Evolutionary conservation across 1,140 invertebrate species (phyloP).

Genomic region (Tetramorium parvispinum): DNA sequence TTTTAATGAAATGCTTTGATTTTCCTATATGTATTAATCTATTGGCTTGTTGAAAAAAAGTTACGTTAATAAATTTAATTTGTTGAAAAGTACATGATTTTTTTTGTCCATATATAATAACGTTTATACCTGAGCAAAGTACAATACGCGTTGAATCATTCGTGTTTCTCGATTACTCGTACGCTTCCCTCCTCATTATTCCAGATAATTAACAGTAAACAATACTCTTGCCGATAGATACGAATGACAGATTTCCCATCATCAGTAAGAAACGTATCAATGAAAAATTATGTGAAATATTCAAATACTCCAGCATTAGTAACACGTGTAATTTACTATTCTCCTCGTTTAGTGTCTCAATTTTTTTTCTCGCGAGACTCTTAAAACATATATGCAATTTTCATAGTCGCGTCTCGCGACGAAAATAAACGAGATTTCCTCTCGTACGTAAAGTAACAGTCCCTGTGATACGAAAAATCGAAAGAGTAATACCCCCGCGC

Average conservation of each 20-base stretch:
- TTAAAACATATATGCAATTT: neutral
- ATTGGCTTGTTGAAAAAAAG: too few species aligned
- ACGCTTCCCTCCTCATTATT: neutral
- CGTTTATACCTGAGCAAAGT: neutral
- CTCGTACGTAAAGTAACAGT: neutral
- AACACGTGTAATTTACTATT: neutral
- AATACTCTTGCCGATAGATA: constrained; percentile 7
- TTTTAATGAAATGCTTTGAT: too few species aligned
- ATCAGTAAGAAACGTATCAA: neutral
- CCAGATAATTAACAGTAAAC: neutral
- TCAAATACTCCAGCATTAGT: neutral
- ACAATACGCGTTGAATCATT: neutral
- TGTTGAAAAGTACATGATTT: too few species aligned
- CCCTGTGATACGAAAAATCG: constrained; percentile 46
- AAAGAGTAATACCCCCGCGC: constrained; percentile 60
- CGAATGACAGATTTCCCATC: neutral
- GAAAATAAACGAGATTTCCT: neutral
- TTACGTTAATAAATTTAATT: too few species aligned
- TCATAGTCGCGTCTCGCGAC: neutral
- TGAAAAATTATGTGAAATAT: neutral
- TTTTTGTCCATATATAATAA: neutral
- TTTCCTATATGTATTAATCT: too few species aligned
- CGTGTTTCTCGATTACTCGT: neutral
- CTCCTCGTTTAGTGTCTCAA: neutral
- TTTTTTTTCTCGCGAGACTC: neutral